Evolutionary conservation across 2,113 vertebrate species (phyloP).

Genomic region (Bos indicus): DNA sequence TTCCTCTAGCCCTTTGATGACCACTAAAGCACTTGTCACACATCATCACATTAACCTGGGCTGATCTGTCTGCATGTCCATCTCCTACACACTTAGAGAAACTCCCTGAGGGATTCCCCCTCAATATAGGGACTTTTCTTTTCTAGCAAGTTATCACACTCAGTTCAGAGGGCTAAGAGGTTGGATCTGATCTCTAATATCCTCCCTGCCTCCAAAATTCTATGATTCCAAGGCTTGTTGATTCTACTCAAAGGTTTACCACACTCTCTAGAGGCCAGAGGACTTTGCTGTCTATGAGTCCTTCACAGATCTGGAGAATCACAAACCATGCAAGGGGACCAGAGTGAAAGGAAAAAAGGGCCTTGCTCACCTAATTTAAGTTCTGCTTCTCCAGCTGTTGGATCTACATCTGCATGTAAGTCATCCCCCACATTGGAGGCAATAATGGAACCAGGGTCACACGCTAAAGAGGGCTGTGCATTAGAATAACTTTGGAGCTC

Average conservation of each 20-base stretch:
- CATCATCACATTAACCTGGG: not conserved
- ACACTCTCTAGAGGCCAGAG: not conserved
- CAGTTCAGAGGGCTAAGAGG: not conserved
- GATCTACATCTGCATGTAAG: not conserved
- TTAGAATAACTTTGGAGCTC: not conserved
- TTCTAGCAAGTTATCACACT: not conserved
- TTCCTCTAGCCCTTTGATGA: not conserved
- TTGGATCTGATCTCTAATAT: not conserved
- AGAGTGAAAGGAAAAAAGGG: not conserved
- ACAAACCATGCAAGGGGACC: not conserved
- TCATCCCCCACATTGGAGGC: not conserved
- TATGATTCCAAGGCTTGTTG: not conserved
- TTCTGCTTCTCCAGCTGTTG: not conserved
- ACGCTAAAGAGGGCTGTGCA: not conserved
- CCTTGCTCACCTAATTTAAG: not conserved
- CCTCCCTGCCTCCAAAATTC: not conserved
- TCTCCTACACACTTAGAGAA: not conserved
- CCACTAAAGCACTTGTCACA: not conserved
- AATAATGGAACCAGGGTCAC: not conserved
- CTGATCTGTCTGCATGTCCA: not conserved
- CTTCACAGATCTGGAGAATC: not conserved
- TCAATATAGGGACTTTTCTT: not conserved
- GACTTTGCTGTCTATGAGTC: not conserved
- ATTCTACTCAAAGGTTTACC: not conserved
- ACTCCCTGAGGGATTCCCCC: not conserved